A percentile compares a stretch with the other conserved stretches of the same genome.
These are phyloP conservation scores for Rhynchomys soricoides DNA, from an alignment of 2,113 vertebrate genomes.

Conservation along the genomic window DNA sequence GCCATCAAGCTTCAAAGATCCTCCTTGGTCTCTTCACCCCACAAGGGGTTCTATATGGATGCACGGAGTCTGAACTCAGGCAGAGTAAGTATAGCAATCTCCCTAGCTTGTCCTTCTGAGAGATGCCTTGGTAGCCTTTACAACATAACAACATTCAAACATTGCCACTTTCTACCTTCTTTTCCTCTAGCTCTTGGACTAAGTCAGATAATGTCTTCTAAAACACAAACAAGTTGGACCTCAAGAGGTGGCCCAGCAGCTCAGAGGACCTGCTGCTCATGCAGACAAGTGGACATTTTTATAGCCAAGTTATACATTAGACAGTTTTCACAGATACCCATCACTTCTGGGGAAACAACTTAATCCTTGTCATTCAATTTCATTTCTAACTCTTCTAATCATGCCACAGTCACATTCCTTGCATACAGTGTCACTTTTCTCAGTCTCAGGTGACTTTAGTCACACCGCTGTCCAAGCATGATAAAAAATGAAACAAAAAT, in stretches of 20 bases:
- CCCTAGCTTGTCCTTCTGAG: not conserved
- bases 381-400: too few species aligned
- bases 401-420: too few species aligned
- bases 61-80: not conserved
- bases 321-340: not conserved
- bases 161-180: not conserved
- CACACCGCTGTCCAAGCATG: too few species aligned
- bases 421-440: too few species aligned
- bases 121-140: not conserved
- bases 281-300: not conserved
- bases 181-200: not conserved
- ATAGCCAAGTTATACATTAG: not conserved
- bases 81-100: not conserved
- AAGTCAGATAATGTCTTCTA: not conserved
- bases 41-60: not conserved
- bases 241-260: not conserved
- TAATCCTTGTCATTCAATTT: not conserved
- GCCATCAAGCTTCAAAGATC: not conserved
- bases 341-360: not conserved
- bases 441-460: too few species aligned
- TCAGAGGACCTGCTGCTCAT: not conserved
- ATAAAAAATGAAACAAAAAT: too few species aligned
- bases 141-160: conserved; percentile 17
- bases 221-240: not conserved
- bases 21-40: not conserved